These are phyloP conservation scores for Brachyptera risi DNA, from an alignment of 2,888 invertebrate genomes.

Conservation along the genomic window DNA sequence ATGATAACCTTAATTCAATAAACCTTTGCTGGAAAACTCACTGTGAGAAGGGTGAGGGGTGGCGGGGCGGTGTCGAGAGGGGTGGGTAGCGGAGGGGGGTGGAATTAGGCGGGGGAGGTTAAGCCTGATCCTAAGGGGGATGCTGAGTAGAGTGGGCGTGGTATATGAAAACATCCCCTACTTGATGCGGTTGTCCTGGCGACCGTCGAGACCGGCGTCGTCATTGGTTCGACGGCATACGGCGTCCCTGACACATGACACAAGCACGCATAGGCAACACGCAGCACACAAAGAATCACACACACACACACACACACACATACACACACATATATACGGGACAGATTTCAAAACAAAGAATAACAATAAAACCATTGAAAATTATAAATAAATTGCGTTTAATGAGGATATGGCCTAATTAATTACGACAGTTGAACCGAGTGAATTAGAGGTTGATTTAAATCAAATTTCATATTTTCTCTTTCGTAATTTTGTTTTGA, in stretches of 20 bases:
- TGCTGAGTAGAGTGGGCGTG: slow-evolving; percentile 5
- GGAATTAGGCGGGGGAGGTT: slow-evolving; percentile 39
- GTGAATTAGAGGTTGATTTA: too few relatives aligned
- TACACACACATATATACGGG: neutral
- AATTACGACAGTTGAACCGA: neutral
- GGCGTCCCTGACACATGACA: neutral
- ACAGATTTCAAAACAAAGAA: slow-evolving; percentile 9
- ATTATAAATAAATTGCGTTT: neutral
- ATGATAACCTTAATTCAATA: slow-evolving; percentile 80
- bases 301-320: too few relatives aligned
- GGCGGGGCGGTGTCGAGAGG: slow-evolving; percentile 40
- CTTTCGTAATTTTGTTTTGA: too few relatives aligned
- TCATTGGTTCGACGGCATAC: slow-evolving; percentile 8
- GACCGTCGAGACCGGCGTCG: slow-evolving; percentile 33
- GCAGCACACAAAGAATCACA: neutral
- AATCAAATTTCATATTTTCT: too few relatives aligned
- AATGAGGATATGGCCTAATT: neutral
- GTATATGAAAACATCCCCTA: neutral
- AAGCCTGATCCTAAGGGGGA: neutral
- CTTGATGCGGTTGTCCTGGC: slow-evolving; percentile 26
- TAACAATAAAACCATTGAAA: neutral
- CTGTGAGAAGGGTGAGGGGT: slow-evolving; percentile 38
- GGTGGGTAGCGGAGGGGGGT: slow-evolving; percentile 43
- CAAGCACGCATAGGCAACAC: neutral
- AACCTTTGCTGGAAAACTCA: slow-evolving; percentile 38